Base-by-base conservation (phyloP, 2,113 vertebrate species). In the Channa maculata region DNA sequence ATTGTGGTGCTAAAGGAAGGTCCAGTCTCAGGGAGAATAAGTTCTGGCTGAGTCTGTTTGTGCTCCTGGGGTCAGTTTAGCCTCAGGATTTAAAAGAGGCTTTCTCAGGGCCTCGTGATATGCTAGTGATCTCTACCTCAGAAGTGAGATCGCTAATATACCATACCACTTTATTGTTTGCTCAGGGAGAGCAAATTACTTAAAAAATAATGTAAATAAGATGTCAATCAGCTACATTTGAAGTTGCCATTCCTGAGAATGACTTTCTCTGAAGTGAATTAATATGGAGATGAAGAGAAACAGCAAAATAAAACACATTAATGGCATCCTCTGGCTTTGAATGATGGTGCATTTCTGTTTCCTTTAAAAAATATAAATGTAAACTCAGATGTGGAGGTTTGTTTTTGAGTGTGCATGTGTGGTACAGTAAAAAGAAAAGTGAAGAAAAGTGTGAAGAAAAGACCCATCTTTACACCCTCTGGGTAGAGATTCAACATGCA, bases 21-120 rank as follows among this genome's bases (percentile, higher is more conserved):
- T 89, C 86, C 75, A 82, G 86, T 86, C 89, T 88, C 87, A 92
- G 91, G 87, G 92, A 92, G 91, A 91, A 81, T 88, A 88, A 91
- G 83, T 92, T 88, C 88, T 71, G 84, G 75, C 79, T 37, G 10
- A 65, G 79, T 69, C 72, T 86, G 80, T 86, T 77, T 80, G 78
- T 83, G 90, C 81, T 81, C 79, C 76, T 55, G 59, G 77, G 93
- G 92, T 92, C 91, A 92, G 84, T 46, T 43, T 79, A 73, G 89
- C 90, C 89, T 65, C 65, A 55, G 87, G 89, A 82, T 80, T 88
- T 75, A 83, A 60, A 75, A 33, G 54, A 75, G 67, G 71, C 64
- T 74, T 85, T 85, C 51, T 36, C 72, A 44, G 49, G 75, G 67
- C 72, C 66, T 74, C 88, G 89, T 91, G 89, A 85, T 91, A 87